Evolutionary conservation across 2,797 vertebrate genomes (phyloP).

Genomic region (Mastacembelus armatus): DNA sequence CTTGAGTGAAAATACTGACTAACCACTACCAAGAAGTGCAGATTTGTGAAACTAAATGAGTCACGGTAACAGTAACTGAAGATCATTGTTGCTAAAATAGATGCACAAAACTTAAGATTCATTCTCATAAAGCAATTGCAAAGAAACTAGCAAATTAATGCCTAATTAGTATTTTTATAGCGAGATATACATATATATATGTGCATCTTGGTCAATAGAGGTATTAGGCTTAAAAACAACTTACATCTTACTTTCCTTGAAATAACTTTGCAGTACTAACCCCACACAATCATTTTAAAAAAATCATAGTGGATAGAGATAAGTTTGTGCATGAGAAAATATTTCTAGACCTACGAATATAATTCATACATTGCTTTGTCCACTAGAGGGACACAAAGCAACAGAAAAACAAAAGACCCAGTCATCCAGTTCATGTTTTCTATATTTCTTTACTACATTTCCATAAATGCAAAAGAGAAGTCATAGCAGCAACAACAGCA

Average conservation of each 20-base stretch:
- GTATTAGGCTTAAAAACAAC: not conserved
- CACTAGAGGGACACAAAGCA: conserved; percentile 70
- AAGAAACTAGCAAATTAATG: not conserved
- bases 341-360: not conserved
- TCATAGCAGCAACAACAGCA: not conserved
- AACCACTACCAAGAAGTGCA: conserved; percentile 30
- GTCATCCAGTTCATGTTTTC: not conserved
- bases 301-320: not conserved
- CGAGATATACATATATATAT: too few relatives aligned
- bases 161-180: not conserved
- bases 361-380: conserved; percentile 31
- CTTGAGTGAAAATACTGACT: conserved; percentile 10
- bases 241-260: not conserved
- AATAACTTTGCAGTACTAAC: not conserved
- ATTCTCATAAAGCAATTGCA: not conserved
- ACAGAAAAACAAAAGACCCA: not conserved
- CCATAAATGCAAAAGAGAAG: conserved; percentile 18
- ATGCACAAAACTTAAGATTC: not conserved
- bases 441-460: conserved; percentile 6
- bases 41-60: conserved; percentile 35
- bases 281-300: not conserved
- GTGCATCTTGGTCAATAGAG: not conserved
- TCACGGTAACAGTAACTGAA: conserved; percentile 49
- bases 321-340: not conserved
- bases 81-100: conserved; percentile 21